Evolutionary conservation across 2,888 invertebrate species (phyloP).

Genomic region (Helicoverpa assulta): DNA sequence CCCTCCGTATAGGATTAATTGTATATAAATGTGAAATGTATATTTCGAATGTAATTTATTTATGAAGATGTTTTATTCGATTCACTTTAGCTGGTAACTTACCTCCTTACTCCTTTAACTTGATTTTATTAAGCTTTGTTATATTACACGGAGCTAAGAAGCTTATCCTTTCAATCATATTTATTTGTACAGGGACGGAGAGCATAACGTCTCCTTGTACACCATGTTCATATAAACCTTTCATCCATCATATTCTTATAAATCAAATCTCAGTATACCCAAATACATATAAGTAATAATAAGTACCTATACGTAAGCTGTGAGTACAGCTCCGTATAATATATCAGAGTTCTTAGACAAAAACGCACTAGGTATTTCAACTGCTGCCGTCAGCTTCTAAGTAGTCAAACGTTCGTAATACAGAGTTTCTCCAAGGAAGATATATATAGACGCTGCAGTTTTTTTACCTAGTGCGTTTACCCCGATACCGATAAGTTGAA

Average conservation of each 20-base stretch:
- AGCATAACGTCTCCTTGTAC: background rate
- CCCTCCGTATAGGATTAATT: constrained; percentile 48
- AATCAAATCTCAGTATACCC: constrained; percentile 11
- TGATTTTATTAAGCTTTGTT: constrained; percentile 26
- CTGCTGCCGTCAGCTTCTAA: background rate
- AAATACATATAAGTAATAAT: too few species aligned
- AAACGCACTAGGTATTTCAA: constrained; percentile 15
- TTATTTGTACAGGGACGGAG: background rate
- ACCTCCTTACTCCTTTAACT: constrained; percentile 12
- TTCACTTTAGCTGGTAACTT: constrained; percentile 25
- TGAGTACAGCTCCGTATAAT: constrained; percentile 16
- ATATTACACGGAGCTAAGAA: constrained; percentile 5
- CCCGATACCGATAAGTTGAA: constrained; percentile 26
- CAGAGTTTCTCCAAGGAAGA: background rate
- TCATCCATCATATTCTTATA: constrained; percentile 1
- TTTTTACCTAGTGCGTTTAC: constrained; percentile 16
- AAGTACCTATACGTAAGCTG: too few species aligned
- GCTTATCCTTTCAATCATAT: background rate
- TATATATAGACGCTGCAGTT: background rate
- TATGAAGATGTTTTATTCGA: constrained; percentile 40
- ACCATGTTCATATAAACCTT: background rate
- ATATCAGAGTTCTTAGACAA: constrained; percentile 3
- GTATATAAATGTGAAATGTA: constrained; percentile 51
- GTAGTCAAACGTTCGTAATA: background rate
- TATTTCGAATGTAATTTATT: constrained; percentile 52